Evolutionary conservation across 2,888 invertebrate genomes (phyloP).

Genomic region (Dynastes hyllus): DNA sequence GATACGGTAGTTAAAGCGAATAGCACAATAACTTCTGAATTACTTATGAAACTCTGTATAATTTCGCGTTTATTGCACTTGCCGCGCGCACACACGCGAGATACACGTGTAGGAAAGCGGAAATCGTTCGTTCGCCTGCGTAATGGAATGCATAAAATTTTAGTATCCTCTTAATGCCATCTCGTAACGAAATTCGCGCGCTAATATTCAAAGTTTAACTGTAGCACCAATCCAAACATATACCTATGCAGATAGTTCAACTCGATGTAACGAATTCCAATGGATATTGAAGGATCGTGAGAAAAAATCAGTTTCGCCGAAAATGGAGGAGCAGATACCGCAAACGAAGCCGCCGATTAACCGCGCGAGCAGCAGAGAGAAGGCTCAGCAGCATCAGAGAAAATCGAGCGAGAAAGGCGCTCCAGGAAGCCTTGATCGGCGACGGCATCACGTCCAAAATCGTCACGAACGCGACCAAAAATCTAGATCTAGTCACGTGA

Average conservation of each 20-base stretch:
- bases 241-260: constrained; percentile 72
- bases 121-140: constrained; percentile 9
- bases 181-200: constrained; percentile 13
- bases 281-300: constrained; percentile 74
- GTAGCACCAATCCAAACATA: neutral
- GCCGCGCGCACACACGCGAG: constrained; percentile 10
- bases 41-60: constrained; percentile 37
- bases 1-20: constrained; percentile 15
- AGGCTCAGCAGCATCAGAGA: constrained; percentile 57
- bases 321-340: constrained; percentile 65
- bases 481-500: constrained; percentile 76
- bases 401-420: constrained; percentile 64
- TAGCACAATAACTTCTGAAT: constrained; percentile 26
- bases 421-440: constrained; percentile 75
- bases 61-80: constrained; percentile 42
- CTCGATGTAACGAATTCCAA: constrained; percentile 80
- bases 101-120: constrained; percentile 13
- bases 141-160: constrained; percentile 47
- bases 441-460: constrained; percentile 71
- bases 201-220: constrained; percentile 8
- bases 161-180: constrained; percentile 23
- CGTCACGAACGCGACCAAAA: constrained; percentile 79
- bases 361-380: constrained; percentile 54
- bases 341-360: constrained; percentile 65
- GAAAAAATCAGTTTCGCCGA: constrained; percentile 58